Evolutionary conservation across 2,888 invertebrate genomes (phyloP).

Genomic region (Parnassius mnemosyne): DNA sequence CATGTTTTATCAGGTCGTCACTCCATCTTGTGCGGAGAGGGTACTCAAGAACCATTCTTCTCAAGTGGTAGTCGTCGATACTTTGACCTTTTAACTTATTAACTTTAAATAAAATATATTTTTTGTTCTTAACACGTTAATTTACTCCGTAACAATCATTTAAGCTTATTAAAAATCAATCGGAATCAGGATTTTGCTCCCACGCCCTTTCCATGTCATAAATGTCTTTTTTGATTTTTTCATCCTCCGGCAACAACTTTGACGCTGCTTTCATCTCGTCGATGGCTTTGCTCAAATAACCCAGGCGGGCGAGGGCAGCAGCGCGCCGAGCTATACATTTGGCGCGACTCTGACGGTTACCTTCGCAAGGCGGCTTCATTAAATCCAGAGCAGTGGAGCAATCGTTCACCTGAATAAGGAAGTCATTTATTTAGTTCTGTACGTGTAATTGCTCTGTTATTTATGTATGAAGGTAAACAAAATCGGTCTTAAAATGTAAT

Average conservation of each 20-base stretch:
- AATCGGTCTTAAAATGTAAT: too few relatives aligned
- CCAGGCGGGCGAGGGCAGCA: constrained; percentile 85
- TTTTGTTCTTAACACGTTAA: too few relatives aligned
- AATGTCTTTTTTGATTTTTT: constrained; percentile 81
- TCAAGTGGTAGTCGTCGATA: too few relatives aligned
- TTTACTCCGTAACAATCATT: too few relatives aligned
- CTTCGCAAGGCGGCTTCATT: constrained; percentile 85
- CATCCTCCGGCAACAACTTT: constrained; percentile 83
- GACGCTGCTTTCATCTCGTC: constrained; percentile 88
- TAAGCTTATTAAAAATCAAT: constrained; percentile 36
- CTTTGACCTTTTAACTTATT: too few relatives aligned
- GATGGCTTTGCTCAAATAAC: constrained; percentile 85
- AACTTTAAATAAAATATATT: too few relatives aligned
- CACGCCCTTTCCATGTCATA: constrained; percentile 89
- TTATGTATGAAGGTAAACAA: too few relatives aligned
- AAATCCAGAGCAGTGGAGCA: constrained; percentile 86
- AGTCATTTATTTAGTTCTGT: neutral
- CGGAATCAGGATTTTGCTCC: constrained; percentile 86
- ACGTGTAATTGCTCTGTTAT: too few relatives aligned
- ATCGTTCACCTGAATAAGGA: constrained; percentile 64
- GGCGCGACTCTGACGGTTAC: constrained; percentile 85
- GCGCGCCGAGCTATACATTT: constrained; percentile 88
- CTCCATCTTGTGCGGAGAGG: too few relatives aligned
- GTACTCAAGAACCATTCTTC: too few relatives aligned
- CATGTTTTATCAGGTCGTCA: too few relatives aligned